phyloP scores from a whole-genome alignment of 2,888 invertebrate species.

The Platycnemis pennipes region DNA sequence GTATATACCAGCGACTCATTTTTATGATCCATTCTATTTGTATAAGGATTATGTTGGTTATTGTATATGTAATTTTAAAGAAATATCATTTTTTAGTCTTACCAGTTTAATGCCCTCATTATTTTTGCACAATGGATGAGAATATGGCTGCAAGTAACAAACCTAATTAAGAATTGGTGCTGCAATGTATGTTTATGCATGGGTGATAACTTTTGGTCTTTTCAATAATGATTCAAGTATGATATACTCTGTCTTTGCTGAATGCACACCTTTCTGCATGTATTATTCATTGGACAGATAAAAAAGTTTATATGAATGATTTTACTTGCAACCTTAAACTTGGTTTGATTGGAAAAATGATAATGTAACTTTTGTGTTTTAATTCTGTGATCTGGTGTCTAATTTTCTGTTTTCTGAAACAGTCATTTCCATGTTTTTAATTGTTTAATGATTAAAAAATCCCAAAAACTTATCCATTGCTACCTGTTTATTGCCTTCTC shows the following conservation, averaged over 20 bases:
- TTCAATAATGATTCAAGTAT: conserved; percentile 47
- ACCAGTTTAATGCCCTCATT: conserved; percentile 56
- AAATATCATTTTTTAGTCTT: conserved; percentile 41
- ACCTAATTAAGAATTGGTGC: conserved; percentile 56
- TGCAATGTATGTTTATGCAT: conserved; percentile 55
- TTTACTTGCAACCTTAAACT: conserved; percentile 21
- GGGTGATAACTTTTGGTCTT: conserved; percentile 38
- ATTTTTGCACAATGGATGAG: conserved; percentile 66
- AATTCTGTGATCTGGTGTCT: conserved; percentile 50
- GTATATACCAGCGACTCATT: conserved; percentile 43
- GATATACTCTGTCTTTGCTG: conserved; percentile 41
- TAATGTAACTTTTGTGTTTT: conserved; percentile 13
- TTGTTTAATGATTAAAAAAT: conserved; percentile 42
- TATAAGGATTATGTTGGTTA: conserved; percentile 32
- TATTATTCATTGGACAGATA: neutral
- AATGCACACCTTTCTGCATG: conserved; percentile 65
- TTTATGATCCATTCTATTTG: conserved; percentile 47
- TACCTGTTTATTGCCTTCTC: conserved; percentile 12
- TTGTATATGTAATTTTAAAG: conserved; percentile 37
- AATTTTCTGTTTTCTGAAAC: conserved; percentile 37
- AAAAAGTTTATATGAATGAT: conserved; percentile 42
- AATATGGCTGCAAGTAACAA: conserved; percentile 52
- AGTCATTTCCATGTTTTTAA: conserved; percentile 56
- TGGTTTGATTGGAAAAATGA: conserved; percentile 16
- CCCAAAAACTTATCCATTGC: neutral